phyloP scores from a whole-genome alignment of 2,113 vertebrate genomes.

The Lampris megalopsis region DNA sequence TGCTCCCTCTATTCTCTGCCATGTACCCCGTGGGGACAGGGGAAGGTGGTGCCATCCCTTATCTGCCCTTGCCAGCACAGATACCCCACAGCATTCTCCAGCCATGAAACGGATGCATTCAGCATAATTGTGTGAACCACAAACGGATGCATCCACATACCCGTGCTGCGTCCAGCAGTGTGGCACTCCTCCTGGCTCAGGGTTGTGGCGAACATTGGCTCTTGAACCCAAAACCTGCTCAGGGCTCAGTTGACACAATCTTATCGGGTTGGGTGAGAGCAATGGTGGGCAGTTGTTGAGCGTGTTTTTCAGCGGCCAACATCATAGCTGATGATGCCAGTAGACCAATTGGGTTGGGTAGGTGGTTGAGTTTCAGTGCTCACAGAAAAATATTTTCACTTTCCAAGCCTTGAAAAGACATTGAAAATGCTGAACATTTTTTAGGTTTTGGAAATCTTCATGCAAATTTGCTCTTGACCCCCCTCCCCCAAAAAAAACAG shows the following conservation, averaged over 20 bases:
- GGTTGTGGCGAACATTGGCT: too few species aligned
- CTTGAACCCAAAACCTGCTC: too few species aligned
- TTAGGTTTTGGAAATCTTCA: constrained; percentile 27
- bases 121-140: constrained; percentile 19
- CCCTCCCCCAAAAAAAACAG: constrained; percentile 18
- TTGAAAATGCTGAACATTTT: constrained; percentile 22
- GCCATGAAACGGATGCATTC: constrained; percentile 28
- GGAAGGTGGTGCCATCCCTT: constrained; percentile 60
- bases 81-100: constrained; percentile 19
- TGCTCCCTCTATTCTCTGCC: constrained; percentile 1
- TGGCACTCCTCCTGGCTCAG: neutral
- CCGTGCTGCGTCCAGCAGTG: constrained; percentile 28
- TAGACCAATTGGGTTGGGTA: neutral
- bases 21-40: constrained; percentile 57
- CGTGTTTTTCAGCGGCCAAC: too few species aligned
- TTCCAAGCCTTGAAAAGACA: constrained; percentile 33
- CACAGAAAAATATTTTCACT: neutral
- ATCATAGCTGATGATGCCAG: too few species aligned
- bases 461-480: constrained; percentile 20
- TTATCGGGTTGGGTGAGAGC: too few species aligned
- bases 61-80: constrained; percentile 57
- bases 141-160: constrained; percentile 20
- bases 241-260: too few species aligned
- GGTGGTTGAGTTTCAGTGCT: constrained; percentile 26
- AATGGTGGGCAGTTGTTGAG: too few species aligned